Base-by-base conservation (phyloP, 2,113 vertebrate genomes). In the Lepus timidus region DNA sequence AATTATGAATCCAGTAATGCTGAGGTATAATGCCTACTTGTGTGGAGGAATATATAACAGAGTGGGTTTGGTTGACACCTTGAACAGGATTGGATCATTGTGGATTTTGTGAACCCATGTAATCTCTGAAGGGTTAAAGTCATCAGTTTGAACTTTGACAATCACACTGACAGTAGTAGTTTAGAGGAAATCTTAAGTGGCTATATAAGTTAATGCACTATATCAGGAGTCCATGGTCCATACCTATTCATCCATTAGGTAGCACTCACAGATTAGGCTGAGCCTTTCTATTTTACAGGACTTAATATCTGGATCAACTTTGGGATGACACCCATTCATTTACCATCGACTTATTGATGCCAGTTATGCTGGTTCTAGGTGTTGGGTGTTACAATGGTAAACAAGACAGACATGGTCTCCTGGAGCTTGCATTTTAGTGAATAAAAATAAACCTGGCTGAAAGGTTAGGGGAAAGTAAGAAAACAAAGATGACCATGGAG, bases 381-480 rank as follows among this genome's bases (percentile, higher is more conserved):
- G 23, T 73, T 33, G 12, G 49, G 9, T 33, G 2, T 84, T 61
- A 8, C 25, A 2, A 3, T n/a, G 29, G 27, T 52, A 67, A 62
- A 23, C 4, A 65, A 62, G 20, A 33, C 25, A 49, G 10, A 73
- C 9, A 19, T 9, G 25, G 9, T 51, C 87, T 85, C 78, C 61
- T 33, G 22, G 14, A 88, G n/a, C 65, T 90, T 88, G 6, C 31
- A 31, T 62, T 90, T 88, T 51, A 88, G 8, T 86, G 81, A 93
- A 17, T 74, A 71, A 82, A 76, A 84, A 78, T 68, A 61, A 75
- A 62, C n/a, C 29, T 68, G 7, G 9, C 1, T 39, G 62, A 27
- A 52, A 9, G 11, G 12, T 33, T 14, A 19, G 27, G 23, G 55
- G 27, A 13, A 7, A 82, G 33, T n/a, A 82, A 61, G 6, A n/a